Evolutionary conservation across 2,113 vertebrate species (phyloP), one percentile per base, ranked within the genome.

Genomic region (Todiramphus chloris): DNA sequence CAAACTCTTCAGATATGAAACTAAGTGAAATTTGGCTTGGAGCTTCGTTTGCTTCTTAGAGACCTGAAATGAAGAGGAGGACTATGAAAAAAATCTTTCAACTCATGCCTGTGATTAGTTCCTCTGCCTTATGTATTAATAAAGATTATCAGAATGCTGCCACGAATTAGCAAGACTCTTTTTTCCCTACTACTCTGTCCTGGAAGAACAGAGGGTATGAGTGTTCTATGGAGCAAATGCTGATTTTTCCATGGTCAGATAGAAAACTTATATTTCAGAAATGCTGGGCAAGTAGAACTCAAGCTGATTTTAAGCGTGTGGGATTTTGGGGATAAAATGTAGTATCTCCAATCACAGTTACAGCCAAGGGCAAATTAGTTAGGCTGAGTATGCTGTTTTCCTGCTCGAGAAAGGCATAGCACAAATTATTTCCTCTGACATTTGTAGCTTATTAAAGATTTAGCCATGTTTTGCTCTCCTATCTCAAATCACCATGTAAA

Each of bases 401-500:
- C 77, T 89, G 73, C 74, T 81, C 0, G 0, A 79, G 81, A 75
- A 82, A 72, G 81, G 13, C 80, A 68, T 30, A 64, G 46, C 39
- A 87, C 77, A 64, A 75, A 73, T 84, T 89, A 72, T 43, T 93
- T 90, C 77, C 68, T 91, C 39, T 81, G 60, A 78, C 2, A 0
- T 91, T 91, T 73, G 64, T 83, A 76, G 60, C 74, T 93, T 78
- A 87, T 89, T 92, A 91, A 92, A 95, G 66, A 91, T 94, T 84
- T 92, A 91, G 94, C 60, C 35, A 13, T 48, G 37, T 84, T 93
- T 91, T 92, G 35, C 4, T 5, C 72, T 89, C 66, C 33, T 89
- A 81, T 63, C 51, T 94, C 33, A 60, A 75, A 87, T 89, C 30
- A 74, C 80, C n/a, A 6, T 60, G 43, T 95, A 75, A 92, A 93